Conservation (phyloP, 2,888 invertebrate species). For the Synergus gifuensis region DNA sequence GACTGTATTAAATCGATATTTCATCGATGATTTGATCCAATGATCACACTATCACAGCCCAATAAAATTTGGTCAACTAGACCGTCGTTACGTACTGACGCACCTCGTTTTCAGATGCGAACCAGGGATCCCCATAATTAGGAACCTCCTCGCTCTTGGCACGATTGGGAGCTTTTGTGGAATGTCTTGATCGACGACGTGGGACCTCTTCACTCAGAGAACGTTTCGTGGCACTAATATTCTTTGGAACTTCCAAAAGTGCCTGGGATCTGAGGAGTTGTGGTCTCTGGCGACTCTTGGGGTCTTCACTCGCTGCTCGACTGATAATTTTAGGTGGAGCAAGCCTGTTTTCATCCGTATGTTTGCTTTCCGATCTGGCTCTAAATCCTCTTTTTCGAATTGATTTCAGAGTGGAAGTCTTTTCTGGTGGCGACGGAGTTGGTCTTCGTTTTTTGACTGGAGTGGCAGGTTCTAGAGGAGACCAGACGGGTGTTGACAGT, state of each 20-base stretch:
- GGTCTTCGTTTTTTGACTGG: slow-evolving; percentile 53
- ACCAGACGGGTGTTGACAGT: slow-evolving; percentile 70
- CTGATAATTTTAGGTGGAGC: slow-evolving; percentile 58
- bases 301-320: slow-evolving; percentile 71
- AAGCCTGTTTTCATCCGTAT: slow-evolving; percentile 59
- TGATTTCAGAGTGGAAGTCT: slow-evolving; percentile 57
- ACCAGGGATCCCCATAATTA: slow-evolving; percentile 71
- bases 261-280: slow-evolving; percentile 72
- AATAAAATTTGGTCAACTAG: slow-evolving; percentile 49
- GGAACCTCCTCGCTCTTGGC: slow-evolving; percentile 74
- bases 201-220: slow-evolving; percentile 75
- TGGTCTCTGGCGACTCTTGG: slow-evolving; percentile 68
- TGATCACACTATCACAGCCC: slow-evolving; percentile 26
- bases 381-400: slow-evolving; percentile 64
- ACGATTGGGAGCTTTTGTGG: slow-evolving; percentile 67
- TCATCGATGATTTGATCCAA: slow-evolving; percentile 9
- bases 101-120: slow-evolving; percentile 67
- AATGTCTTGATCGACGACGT: slow-evolving; percentile 63
- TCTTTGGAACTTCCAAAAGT: slow-evolving; percentile 69
- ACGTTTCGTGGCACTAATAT: slow-evolving; percentile 68
- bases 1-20: too few species aligned
- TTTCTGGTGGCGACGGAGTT: slow-evolving; percentile 61
- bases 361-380: slow-evolving; percentile 66
- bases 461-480: slow-evolving; percentile 62
- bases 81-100: slow-evolving; percentile 76